phyloP scores from a whole-genome alignment of 2,888 invertebrate species.

The Mayetiola destructor region DNA sequence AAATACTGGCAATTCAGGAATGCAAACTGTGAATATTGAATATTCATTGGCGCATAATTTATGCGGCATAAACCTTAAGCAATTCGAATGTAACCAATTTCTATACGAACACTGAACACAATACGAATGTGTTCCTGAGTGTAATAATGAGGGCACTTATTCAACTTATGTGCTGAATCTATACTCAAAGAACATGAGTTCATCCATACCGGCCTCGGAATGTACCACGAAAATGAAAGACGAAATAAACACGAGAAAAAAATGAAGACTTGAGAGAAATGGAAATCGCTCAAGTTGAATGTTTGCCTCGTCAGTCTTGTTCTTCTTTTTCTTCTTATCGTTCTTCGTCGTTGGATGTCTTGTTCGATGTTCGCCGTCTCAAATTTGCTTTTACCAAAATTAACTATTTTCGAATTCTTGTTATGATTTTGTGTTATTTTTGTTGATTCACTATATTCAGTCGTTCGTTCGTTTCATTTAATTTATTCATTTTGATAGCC shows the following conservation, averaged over 20 bases:
- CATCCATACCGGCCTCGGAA: too few relatives aligned
- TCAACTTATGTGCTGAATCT: background rate
- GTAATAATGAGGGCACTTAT: slow-evolving; percentile 9
- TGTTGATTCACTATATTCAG: background rate
- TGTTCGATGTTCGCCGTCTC: too few relatives aligned
- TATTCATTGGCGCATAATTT: background rate
- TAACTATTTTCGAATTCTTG: slow-evolving; percentile 9
- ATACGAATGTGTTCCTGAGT: slow-evolving; percentile 7
- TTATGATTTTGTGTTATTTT: slow-evolving; percentile 4
- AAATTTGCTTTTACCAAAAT: slow-evolving; percentile 8
- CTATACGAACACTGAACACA: too few relatives aligned
- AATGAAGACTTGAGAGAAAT: too few relatives aligned
- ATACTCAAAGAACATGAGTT: too few relatives aligned
- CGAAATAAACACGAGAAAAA: too few relatives aligned
- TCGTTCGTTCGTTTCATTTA: slow-evolving; percentile 1
- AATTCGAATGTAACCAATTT: too few relatives aligned
- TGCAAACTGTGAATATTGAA: background rate
- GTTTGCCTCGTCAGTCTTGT: background rate
- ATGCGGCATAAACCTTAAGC: too few relatives aligned
- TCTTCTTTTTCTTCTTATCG: background rate
- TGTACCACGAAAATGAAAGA: too few relatives aligned
- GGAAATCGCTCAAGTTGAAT: too few relatives aligned
- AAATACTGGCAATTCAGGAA: background rate
- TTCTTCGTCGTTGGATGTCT: too few relatives aligned
- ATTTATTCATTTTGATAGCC: slow-evolving; percentile 4